These are phyloP conservation scores for Euproctis similis DNA, from an alignment of 2,888 invertebrate species.

Conservation along the genomic window DNA sequence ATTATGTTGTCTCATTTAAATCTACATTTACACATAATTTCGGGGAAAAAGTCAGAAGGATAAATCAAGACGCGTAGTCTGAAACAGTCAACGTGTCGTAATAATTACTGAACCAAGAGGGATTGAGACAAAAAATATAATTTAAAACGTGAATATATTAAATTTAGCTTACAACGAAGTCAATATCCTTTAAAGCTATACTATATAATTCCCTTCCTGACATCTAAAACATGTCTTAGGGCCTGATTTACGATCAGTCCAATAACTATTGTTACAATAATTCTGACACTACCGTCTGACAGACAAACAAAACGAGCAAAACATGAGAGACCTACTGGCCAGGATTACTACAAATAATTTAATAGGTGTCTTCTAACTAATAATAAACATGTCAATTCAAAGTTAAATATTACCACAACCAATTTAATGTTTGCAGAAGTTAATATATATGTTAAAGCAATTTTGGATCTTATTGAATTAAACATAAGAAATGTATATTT, in stretches of 20 bases:
- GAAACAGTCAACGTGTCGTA: too few relatives aligned
- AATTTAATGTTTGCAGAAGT: conserved; percentile 26
- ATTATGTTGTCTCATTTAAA: too few relatives aligned
- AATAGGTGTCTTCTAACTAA: conserved; percentile 67
- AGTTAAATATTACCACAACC: conserved; percentile 56
- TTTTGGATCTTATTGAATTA: conserved; percentile 22
- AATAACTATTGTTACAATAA: conserved; percentile 36
- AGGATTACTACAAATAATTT: conserved; percentile 69
- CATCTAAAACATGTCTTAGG: conserved; percentile 49
- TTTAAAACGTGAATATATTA: not conserved
- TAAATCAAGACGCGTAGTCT: too few relatives aligned
- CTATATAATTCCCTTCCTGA: conserved; percentile 35
- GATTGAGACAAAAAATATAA: too few relatives aligned
- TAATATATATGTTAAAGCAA: conserved; percentile 12
- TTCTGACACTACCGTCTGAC: conserved; percentile 42
- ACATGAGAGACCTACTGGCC: conserved; percentile 52
- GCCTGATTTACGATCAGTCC: conserved; percentile 47
- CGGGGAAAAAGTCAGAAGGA: too few relatives aligned
- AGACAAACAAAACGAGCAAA: conserved; percentile 42
- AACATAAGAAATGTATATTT: conserved; percentile 12
- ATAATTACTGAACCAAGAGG: too few relatives aligned
- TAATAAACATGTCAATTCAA: conserved; percentile 70
- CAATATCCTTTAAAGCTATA: conserved; percentile 16
- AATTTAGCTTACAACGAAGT: conserved; percentile 9
- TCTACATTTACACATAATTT: too few relatives aligned